phyloP scores from a whole-genome alignment of 2,888 invertebrate genomes.

The Rhingia campestris region DNA sequence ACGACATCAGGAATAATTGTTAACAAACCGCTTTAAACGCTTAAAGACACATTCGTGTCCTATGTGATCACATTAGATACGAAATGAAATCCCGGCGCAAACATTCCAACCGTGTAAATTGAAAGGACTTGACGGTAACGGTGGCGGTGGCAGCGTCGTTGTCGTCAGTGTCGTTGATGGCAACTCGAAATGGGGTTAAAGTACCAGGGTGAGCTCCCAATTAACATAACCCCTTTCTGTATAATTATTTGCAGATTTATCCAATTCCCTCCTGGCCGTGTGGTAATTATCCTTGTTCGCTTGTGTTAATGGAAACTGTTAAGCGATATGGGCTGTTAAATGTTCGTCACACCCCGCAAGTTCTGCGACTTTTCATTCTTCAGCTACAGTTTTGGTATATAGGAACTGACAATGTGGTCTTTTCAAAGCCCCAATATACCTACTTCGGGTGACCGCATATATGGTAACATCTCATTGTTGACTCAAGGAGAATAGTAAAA shows the following conservation, averaged over 20 bases:
- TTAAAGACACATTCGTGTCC: constrained; percentile 67
- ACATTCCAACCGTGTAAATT: constrained; percentile 64
- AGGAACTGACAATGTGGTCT: not conserved
- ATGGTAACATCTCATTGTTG: not conserved
- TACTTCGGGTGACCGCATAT: not conserved
- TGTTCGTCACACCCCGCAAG: constrained; percentile 58
- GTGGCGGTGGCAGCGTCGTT: constrained; percentile 5
- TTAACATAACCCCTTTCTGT: constrained; percentile 70
- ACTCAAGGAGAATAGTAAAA: not conserved
- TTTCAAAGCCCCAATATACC: not conserved
- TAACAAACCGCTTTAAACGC: constrained; percentile 72
- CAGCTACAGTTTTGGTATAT: not conserved
- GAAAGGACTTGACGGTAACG: constrained; percentile 42
- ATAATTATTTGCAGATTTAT: constrained; percentile 74
- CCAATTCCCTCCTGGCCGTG: constrained; percentile 69
- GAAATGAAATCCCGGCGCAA: constrained; percentile 58
- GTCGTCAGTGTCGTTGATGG: constrained; percentile 11
- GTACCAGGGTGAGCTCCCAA: constrained; percentile 67
- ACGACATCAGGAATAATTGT: constrained; percentile 73
- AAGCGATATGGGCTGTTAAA: constrained; percentile 71
- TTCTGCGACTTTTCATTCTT: constrained; percentile 23
- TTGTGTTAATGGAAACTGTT: constrained; percentile 67
- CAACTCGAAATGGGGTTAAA: constrained; percentile 70
- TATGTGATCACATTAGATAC: constrained; percentile 40
- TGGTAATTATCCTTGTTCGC: constrained; percentile 60